Conservation (phyloP, 2,797 vertebrate species). For the Podargus strigoides region DNA sequence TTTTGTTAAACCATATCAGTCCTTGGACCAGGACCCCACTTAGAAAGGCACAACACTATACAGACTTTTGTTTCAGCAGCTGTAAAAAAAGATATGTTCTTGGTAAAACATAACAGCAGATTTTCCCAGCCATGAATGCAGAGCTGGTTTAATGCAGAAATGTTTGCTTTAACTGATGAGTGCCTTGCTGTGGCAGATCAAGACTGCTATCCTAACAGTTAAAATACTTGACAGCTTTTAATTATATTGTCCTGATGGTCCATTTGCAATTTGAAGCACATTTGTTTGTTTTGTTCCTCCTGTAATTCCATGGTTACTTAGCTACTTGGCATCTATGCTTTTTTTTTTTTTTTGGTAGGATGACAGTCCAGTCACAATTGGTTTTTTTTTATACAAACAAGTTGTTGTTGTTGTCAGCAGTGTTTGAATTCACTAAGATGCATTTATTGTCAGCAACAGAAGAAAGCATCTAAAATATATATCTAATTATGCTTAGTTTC, state of each 20-base stretch:
- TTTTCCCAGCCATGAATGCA: neutral
- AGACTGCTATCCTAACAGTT: neutral
- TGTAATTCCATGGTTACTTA: neutral
- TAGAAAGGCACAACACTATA: neutral
- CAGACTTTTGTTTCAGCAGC: neutral
- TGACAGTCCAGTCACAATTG: neutral
- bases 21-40: neutral
- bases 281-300: neutral
- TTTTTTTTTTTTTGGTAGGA: fast-evolving
- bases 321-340: neutral
- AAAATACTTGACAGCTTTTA: neutral
- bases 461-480: neutral
- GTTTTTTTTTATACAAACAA: neutral
- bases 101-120: neutral
- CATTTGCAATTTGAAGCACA: neutral
- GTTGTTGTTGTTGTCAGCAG: neutral
- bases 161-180: neutral
- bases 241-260: neutral
- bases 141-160: neutral
- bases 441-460: neutral
- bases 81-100: fast-evolving
- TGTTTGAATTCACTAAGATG: neutral
- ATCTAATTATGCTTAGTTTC: neutral
- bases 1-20: neutral
- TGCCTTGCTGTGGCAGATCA: neutral